Percentiles rank a stretch among this genome's conserved stretches.
phyloP scores from a whole-genome alignment of 2,113 vertebrate species.

The Grammomys surdaster region DNA sequence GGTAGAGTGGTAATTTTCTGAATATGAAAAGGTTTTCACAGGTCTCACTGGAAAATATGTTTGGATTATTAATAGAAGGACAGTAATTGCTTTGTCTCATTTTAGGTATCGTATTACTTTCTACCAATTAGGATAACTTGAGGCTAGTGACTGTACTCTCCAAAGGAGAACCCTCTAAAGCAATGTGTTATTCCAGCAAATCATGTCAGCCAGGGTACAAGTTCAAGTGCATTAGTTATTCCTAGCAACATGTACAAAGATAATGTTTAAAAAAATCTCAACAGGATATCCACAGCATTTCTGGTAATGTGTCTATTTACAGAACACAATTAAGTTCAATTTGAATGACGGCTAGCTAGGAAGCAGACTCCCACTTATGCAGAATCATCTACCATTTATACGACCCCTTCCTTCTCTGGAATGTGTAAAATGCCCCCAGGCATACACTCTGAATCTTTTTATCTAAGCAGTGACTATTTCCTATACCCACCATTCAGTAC shows the following conservation, averaged over 20 bases:
- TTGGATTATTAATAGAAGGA: slow-evolving; percentile 68
- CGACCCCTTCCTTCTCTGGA: not conserved
- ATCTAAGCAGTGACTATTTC: slow-evolving; percentile 45
- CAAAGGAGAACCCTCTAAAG: slow-evolving; percentile 40
- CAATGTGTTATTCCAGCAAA: slow-evolving; percentile 58
- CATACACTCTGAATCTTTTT: not conserved
- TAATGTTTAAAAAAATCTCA: slow-evolving; percentile 75
- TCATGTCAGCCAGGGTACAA: slow-evolving; percentile 58
- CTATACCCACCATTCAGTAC: not conserved
- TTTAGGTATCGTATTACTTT: slow-evolving; percentile 48
- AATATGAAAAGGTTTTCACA: slow-evolving; percentile 66
- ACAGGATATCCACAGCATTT: slow-evolving; percentile 81
- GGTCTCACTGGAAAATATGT: slow-evolving; percentile 62
- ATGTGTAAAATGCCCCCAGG: slow-evolving; percentile 9
- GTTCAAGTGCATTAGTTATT: slow-evolving; percentile 78
- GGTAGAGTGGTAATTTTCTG: slow-evolving; percentile 64
- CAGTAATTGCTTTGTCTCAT: slow-evolving; percentile 64
- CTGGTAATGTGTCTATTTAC: slow-evolving; percentile 81
- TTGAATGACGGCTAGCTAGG: slow-evolving; percentile 4
- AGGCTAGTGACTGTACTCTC: slow-evolving; percentile 42
- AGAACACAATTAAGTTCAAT: slow-evolving; percentile 76
- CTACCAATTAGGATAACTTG: slow-evolving; percentile 69
- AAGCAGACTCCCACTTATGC: not conserved
- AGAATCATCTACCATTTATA: not conserved
- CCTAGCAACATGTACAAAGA: slow-evolving; percentile 74